A percentile compares a stretch with the other conserved stretches of the same genome.
These are phyloP conservation scores for Solea solea DNA, from an alignment of 2,113 vertebrate species.

Conservation along the genomic window DNA sequence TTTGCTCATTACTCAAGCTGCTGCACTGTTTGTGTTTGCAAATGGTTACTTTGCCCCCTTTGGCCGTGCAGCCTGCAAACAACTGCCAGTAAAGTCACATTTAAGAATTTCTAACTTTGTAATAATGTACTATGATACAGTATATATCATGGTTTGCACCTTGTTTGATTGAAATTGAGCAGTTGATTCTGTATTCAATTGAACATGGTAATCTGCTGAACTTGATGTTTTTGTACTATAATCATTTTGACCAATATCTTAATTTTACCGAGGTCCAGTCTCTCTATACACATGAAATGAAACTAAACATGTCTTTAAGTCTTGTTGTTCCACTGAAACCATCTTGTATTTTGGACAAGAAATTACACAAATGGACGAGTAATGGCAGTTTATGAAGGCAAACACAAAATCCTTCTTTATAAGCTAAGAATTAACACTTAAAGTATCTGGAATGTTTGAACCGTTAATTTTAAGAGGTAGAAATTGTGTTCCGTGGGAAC, in stretches of 20 bases:
- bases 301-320: too few species aligned
- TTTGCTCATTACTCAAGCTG: conserved; percentile 67
- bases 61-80: conserved; percentile 36
- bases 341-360: not conserved
- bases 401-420: not conserved
- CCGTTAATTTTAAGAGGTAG: not conserved
- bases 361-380: too few species aligned
- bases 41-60: conserved; percentile 53
- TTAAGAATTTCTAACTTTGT: not conserved
- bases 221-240: too few species aligned
- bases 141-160: not conserved
- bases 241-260: too few species aligned
- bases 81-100: conserved; percentile 23
- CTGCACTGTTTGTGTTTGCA: conserved; percentile 55
- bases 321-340: not conserved
- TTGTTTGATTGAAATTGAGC: not conserved
- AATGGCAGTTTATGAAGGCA: not conserved
- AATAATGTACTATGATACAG: too few species aligned
- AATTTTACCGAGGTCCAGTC: not conserved
- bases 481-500: conserved; percentile 16
- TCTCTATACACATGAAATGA: not conserved
- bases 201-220: not conserved
- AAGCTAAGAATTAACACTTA: not conserved
- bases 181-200: not conserved
- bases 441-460: not conserved